Base-by-base conservation (phyloP, 1,140 invertebrate species). In the Pollicipes pollicipes region DNA sequence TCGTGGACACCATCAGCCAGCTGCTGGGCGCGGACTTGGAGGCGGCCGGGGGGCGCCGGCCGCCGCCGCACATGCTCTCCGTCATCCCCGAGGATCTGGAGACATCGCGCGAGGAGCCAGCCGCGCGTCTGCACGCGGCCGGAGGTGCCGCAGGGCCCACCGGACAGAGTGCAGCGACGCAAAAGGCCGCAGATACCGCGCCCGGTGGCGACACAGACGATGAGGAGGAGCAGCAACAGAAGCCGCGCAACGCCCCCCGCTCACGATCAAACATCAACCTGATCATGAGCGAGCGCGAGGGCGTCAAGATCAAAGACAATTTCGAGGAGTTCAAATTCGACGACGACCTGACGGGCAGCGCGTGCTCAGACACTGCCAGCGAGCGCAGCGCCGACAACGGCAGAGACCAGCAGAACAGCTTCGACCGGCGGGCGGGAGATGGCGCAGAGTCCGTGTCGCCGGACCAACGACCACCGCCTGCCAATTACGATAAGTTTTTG, bases 401-500 rank as follows among this genome's bases (percentile, higher is more conserved):
- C 45, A 10, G 45, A 2, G 45, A 58, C 6, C 13, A 58, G 45
- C 13, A 58, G 45, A 10, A 21, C 45, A 58, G 45, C 17, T 58
- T 58, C 45, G 45, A 58, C 45, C 45, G 45, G 45, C 45, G 45
- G 45, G 45, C 45, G 45, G 45, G 45, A 6, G 45, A 58, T 58
- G 45, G 45, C 45, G 45, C 45, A 21, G 45, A 58, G 45, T 13
- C 45, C 45, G 45, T 21, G 45, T 21, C 45, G 6, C 13, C 45
- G 21, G 45, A 58, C 13, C 13, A 10, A 3, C 45, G 24, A 21
- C 45, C 45, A 2, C 13, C 21, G 13, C 2, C 26, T 6, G 64
- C 17, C 64, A 66, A 66, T n/a, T 66, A 66, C 17, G 64, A 66
- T n/a, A 66, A 66, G 64, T 66, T 66, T n/a, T n/a, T 66, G n/a